Conservation (phyloP, 2,888 invertebrate species). For the Cryptophagus acutangulus region DNA sequence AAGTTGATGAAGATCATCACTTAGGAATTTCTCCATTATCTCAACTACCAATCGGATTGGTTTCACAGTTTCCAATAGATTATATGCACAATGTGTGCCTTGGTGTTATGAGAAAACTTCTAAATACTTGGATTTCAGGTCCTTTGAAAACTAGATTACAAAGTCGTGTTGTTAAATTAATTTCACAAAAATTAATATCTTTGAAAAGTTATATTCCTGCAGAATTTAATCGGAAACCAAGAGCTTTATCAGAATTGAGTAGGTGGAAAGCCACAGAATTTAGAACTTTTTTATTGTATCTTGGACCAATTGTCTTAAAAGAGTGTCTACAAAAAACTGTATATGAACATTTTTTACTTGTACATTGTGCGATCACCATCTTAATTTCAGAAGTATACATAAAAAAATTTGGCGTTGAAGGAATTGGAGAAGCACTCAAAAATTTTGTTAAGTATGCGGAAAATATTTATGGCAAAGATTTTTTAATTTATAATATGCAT, state of each 20-base stretch:
- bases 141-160: neutral
- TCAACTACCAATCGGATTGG: slow-evolving; percentile 8
- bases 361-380: slow-evolving; percentile 10
- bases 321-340: neutral
- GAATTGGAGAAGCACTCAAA: neutral
- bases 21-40: slow-evolving; percentile 17
- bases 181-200: neutral
- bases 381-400: slow-evolving; percentile 2
- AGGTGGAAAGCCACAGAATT: slow-evolving; percentile 5
- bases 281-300: slow-evolving; percentile 7
- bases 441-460: slow-evolving; percentile 7
- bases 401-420: neutral
- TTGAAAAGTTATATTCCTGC: slow-evolving; percentile 6
- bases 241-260: slow-evolving; percentile 6
- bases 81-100: slow-evolving; percentile 9
- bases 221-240: slow-evolving; percentile 9
- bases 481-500: slow-evolving; percentile 11
- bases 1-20: neutral
- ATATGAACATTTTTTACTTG: slow-evolving; percentile 8
- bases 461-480: slow-evolving; percentile 9
- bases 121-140: slow-evolving; percentile 4
- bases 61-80: neutral
- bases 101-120: neutral
- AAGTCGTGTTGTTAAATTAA: neutral
- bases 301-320: slow-evolving; percentile 8